These are phyloP conservation scores for Phalloptychus januarius DNA, from an alignment of 2,797 vertebrate genomes.

Conservation along the genomic window DNA sequence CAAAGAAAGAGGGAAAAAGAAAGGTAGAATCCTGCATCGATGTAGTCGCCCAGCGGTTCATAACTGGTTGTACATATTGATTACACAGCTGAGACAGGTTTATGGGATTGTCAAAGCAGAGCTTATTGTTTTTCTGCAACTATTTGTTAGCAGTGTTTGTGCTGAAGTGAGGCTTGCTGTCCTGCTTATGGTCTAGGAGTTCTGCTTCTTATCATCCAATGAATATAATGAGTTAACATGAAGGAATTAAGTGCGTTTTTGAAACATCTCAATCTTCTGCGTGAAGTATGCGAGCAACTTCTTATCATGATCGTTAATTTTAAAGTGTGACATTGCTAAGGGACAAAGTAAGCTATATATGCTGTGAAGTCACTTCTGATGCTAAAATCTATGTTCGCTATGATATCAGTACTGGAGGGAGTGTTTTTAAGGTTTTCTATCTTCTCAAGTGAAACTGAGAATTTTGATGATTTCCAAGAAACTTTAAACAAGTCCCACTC, in stretches of 20 bases:
- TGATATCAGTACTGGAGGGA: neutral
- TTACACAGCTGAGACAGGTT: neutral
- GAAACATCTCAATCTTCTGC: neutral
- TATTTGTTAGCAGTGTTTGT: conserved; percentile 1
- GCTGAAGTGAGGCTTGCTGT: neutral
- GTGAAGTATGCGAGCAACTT: neutral
- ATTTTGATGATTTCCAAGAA: neutral
- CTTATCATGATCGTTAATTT: neutral
- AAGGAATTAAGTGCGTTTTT: neutral
- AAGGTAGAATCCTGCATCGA: conserved; percentile 56
- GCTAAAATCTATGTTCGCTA: neutral
- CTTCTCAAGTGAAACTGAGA: neutral
- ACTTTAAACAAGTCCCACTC: neutral
- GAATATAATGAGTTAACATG: neutral
- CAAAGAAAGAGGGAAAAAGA: conserved; percentile 48
- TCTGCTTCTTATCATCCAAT: neutral
- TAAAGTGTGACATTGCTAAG: neutral
- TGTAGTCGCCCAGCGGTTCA: conserved; percentile 27
- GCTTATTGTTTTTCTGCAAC: neutral
- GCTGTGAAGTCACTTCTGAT: neutral
- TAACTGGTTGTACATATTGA: conserved; percentile 40
- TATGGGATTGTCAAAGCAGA: neutral
- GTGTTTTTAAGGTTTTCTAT: neutral
- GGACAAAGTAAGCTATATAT: neutral
- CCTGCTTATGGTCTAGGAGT: neutral